Conservation (phyloP, 1,140 invertebrate species). For the Lerema accius region DNA sequence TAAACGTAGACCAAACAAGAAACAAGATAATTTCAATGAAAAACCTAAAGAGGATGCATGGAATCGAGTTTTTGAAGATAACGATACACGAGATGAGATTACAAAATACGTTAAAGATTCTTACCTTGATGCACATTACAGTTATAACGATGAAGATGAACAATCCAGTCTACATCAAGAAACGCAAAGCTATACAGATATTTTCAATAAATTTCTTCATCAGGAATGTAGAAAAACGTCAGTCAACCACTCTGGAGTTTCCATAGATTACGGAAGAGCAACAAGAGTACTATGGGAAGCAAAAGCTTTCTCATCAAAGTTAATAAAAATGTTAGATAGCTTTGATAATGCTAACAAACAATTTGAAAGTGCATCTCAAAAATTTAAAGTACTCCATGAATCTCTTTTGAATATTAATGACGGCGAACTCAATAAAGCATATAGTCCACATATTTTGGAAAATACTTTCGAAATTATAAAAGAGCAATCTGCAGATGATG, state of each 20-base stretch:
- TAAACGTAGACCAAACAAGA: not conserved
- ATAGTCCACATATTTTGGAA: not conserved
- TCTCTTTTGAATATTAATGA: slow-evolving; percentile 22
- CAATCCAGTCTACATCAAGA: not conserved
- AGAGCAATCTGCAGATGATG: not conserved
- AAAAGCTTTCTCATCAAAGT: slow-evolving; percentile 46
- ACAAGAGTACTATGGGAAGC: slow-evolving; percentile 48
- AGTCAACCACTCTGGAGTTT: not conserved
- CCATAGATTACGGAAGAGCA: slow-evolving; percentile 40
- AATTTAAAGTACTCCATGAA: slow-evolving; percentile 39
- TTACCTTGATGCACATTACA: no score
- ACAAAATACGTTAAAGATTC: no score
- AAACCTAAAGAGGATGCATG: not conserved
- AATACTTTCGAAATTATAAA: not conserved
- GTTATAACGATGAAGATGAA: not conserved
- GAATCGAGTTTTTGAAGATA: not conserved
- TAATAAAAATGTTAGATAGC: slow-evolving; percentile 50
- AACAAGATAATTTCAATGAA: not conserved
- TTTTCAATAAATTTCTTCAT: not conserved
- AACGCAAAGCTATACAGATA: not conserved
- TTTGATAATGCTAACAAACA: slow-evolving; percentile 58
- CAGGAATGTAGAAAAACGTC: not conserved
- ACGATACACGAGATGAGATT: no score
- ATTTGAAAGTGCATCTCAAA: slow-evolving; percentile 47
- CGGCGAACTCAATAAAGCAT: not conserved